Percentiles rank a stretch among this genome's conserved stretches.
Evolutionary conservation across 2,797 vertebrate species (phyloP).

Genomic region (Picus viridis): DNA sequence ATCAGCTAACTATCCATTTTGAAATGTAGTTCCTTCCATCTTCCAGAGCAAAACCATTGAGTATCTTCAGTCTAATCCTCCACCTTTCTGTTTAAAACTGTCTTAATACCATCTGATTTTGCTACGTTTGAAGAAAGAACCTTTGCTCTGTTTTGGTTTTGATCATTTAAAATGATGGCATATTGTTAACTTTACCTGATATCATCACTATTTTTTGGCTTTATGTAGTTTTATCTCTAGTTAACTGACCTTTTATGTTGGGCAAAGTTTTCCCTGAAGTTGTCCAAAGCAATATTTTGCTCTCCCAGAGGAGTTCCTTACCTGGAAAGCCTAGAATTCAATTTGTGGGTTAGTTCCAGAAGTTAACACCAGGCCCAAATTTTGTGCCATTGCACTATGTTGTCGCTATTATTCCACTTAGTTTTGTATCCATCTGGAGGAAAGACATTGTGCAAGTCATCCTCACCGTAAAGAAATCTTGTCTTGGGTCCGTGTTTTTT

Average conservation of each 20-base stretch:
- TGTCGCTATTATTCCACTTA: not conserved
- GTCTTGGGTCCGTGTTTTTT: not conserved
- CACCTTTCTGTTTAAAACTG: not conserved
- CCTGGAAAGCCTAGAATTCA: not conserved
- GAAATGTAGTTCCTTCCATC: not conserved
- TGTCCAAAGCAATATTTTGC: not conserved
- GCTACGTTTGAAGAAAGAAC: not conserved
- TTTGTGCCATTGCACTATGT: not conserved
- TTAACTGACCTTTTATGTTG: not conserved
- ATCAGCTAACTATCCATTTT: not conserved
- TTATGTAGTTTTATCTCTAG: not conserved
- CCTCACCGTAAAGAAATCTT: not conserved
- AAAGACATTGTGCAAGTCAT: conserved; percentile 29
- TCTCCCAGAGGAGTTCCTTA: not conserved
- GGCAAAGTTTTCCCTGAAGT: not conserved
- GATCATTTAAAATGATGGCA: accelerated
- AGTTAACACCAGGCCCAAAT: not conserved
- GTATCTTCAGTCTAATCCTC: not conserved
- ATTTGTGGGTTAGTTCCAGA: not conserved
- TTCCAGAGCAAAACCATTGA: not conserved
- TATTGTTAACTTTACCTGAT: not conserved
- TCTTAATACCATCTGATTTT: not conserved
- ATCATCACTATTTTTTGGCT: accelerated
- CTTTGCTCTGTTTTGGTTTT: not conserved
- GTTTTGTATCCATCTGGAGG: not conserved